Base-by-base conservation (phyloP, 2,888 invertebrate genomes). In the Xestia c-nigrum region DNA sequence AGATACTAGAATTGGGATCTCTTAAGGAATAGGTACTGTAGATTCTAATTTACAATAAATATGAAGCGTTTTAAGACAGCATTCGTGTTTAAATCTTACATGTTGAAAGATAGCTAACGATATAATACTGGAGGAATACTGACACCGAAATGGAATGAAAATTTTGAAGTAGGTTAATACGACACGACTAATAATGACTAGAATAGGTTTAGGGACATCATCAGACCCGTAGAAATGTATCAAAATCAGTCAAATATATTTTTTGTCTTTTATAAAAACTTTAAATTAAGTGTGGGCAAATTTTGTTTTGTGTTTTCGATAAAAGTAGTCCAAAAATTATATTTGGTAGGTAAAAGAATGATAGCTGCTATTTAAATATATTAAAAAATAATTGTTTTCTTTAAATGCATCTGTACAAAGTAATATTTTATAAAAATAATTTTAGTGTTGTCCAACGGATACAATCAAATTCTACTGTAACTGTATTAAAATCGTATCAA, bases 41-140 rank as follows among this genome's bases (percentile, higher is more conserved):
- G 67, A 68, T 74, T 86, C 86, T 90, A 91, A 89, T 89, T 89
- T 88, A 90, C 85, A 88, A 83, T 89, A 85, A 86, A 73, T 80
- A 80, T 74, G 87, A 91, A 91, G 91, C 91, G 84, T 87, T 89
- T 80, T 70, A 73, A 84, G 78, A 84, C 74, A 82, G 72, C 76
- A 74, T 83, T 84, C 73, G 46, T 79, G 73, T 83, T 76, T 76
- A 84, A 84, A 87, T 80, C 74, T 88, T 84, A 88, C 82, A 84
- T 76, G 78, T 85, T 68, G 73, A 80, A 85, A 87, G 47, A 76
- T 78, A 85, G 21, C 75, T 70, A 73, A 64, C 73, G 19, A 82
- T 78, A 75, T 85, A 85, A 82, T 83, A 85, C 80, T 85, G 82
- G 75, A 82, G 74, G 78, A 87, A 84, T 85, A 86, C 85, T 88